A percentile compares a stretch with the other conserved stretches of the same genome.
phyloP scores from a whole-genome alignment of 2,888 invertebrate genomes.

The Lithophane ornitopus region DNA sequence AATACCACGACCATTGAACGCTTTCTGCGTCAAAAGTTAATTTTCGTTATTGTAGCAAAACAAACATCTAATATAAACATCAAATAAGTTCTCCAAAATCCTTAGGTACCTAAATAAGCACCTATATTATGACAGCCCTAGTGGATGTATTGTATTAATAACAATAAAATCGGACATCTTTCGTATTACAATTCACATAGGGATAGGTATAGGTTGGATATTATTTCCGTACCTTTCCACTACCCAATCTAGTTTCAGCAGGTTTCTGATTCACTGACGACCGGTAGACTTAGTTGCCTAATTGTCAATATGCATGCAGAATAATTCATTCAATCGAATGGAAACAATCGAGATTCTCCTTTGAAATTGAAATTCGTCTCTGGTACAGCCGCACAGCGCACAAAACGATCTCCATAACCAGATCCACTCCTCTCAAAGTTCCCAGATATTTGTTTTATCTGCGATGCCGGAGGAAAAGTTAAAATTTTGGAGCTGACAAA shows the following conservation, averaged over 20 bases:
- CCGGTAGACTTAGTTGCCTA: not conserved
- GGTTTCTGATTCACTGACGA: not conserved
- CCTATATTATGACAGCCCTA: not conserved
- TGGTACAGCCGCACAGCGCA: conserved; percentile 4
- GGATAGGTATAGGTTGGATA: not conserved
- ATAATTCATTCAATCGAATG: conserved; percentile 14
- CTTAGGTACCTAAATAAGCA: not conserved
- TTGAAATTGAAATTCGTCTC: conserved; percentile 41
- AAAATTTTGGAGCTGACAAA: conserved; percentile 25
- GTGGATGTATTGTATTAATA: conserved; percentile 10
- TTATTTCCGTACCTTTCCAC: conserved; percentile 10
- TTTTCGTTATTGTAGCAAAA: not conserved
- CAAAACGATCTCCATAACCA: conserved; percentile 23
- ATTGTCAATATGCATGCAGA: not conserved
- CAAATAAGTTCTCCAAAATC: not conserved
- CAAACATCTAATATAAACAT: conserved; percentile 4
- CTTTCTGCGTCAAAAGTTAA: conserved; percentile 13
- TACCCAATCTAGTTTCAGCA: conserved; percentile 21
- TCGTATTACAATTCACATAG: conserved; percentile 11
- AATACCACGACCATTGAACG: conserved; percentile 52
- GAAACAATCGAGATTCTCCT: conserved; percentile 9
- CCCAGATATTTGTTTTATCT: conserved; percentile 47
- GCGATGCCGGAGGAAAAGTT: conserved; percentile 31
- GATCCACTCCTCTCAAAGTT: conserved; percentile 38
- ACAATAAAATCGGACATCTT: conserved; percentile 2